These are phyloP conservation scores for Argya squamiceps DNA, from an alignment of 2,797 vertebrate species.

Conservation along the genomic window DNA sequence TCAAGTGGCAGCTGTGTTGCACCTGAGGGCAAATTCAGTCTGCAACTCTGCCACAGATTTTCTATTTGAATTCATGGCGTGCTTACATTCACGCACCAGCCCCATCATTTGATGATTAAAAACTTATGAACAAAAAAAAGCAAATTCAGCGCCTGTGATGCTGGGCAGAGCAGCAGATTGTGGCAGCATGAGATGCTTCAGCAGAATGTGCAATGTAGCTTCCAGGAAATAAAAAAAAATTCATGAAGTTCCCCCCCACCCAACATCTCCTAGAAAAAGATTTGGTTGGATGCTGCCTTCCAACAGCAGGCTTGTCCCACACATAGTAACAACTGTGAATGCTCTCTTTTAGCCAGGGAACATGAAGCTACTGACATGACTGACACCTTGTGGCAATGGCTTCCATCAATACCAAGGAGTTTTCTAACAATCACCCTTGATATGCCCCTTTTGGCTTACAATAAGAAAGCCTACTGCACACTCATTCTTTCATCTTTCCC, in stretches of 20 bases:
- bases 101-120: neutral
- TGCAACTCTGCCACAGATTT: neutral
- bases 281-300: neutral
- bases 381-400: conserved; percentile 40
- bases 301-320: neutral
- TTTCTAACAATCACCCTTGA: neutral
- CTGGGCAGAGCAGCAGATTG: neutral
- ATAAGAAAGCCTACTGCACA: neutral
- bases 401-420: neutral
- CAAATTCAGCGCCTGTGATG: neutral
- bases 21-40: neutral
- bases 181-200: neutral
- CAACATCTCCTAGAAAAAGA: neutral
- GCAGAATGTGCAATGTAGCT: neutral
- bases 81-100: neutral
- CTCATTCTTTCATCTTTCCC: neutral
- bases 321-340: neutral
- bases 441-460: neutral
- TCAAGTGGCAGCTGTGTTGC: neutral
- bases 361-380: neutral
- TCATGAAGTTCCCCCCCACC: neutral
- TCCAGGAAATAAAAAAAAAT: neutral
- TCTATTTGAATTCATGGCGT: neutral
- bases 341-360: neutral
- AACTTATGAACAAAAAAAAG: neutral